Conservation (phyloP, 2,888 invertebrate species). For the Agrilus cyanescens region DNA sequence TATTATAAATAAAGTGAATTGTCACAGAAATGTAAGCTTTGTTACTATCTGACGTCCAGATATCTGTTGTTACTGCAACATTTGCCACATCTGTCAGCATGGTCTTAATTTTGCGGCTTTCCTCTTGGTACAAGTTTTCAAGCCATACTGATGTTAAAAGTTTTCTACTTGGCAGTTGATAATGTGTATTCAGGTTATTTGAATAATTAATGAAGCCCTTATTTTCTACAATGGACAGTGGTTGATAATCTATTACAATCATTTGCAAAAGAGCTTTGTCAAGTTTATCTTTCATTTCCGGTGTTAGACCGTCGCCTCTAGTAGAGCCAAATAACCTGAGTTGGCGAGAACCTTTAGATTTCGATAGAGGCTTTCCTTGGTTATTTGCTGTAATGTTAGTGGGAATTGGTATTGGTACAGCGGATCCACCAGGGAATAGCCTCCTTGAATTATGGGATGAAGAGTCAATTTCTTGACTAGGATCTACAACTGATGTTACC, state of each 20-base stretch:
- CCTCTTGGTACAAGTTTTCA: slow-evolving; percentile 15
- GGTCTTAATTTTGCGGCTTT: slow-evolving; percentile 13
- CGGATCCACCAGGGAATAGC: too few species aligned
- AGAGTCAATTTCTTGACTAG: too few species aligned
- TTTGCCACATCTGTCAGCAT: slow-evolving; percentile 13
- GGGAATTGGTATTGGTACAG: too few species aligned
- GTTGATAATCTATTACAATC: slow-evolving; percentile 1
- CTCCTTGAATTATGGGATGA: too few species aligned
- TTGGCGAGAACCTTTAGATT: too few species aligned
- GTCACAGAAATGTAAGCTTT: slow-evolving; percentile 19
- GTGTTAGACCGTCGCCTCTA: too few species aligned
- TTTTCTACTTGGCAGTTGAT: slow-evolving; percentile 16
- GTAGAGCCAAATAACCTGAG: too few species aligned
- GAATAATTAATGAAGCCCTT: slow-evolving; percentile 18
- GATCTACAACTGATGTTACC: too few species aligned
- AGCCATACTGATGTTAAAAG: slow-evolving; percentile 4
- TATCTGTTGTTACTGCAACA: slow-evolving; percentile 20
- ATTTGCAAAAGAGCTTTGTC: not conserved
- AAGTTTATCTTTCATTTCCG: not conserved
- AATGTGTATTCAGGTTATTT: slow-evolving; percentile 14
- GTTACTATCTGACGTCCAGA: slow-evolving; percentile 21
- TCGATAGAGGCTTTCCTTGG: too few species aligned
- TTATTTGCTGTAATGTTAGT: too few species aligned
- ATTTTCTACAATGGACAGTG: slow-evolving; percentile 19
- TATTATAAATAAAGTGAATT: slow-evolving; percentile 18